Base-by-base conservation (phyloP, 2,113 vertebrate species). In the Tretioscincus oriximinensis region DNA sequence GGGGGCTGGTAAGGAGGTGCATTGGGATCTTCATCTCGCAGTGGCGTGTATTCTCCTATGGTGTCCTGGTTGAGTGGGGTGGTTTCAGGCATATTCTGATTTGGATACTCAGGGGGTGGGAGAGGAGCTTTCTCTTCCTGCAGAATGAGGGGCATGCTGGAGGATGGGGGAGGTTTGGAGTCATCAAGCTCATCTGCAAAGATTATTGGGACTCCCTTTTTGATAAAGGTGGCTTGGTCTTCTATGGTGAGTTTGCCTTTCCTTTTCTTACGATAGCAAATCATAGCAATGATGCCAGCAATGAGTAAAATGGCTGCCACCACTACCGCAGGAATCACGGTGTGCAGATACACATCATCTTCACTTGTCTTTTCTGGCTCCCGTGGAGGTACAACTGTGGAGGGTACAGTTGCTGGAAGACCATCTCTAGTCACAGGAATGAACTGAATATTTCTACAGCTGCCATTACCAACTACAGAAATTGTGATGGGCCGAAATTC, bases 171-270 rank as follows among this genome's bases (percentile, higher is more conserved):
- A 0, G 98, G 98, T 90, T 99, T 99, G 78, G 98, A 97, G 92
- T 99, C 98, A 0, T 99, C 98, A 73, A 99, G 91, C 93, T 99
- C 98, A 0, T 99, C 98, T 0, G 98, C 98, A 1, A 99, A 99
- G 92, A 99, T 99, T 76, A 99, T 99, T 16, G 98, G 98, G 81
- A 99, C 98, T 0, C 98, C 98, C 49, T 99, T 99, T 94, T 98
- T 99, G 84, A 99, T 99, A 90, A 99, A 99, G 58, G 98, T 99
- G 78, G 98, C 97, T 93, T 99, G 98, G 91, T 99, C 98, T 93
- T 99, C 98, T 0, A 97, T 97, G 45, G 97, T 99, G 90, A 99
- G 95, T 88, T 99, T 99, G 69, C 98, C 98, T 93, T 96, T 97
- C 86, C 97, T 96, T 88, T 99, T 99, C 93, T 98, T 98, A 67